A percentile compares a stretch with the other conserved stretches of the same genome.
Conservation (phyloP, 2,113 vertebrate genomes). For the Mesitornis unicolor region DNA sequence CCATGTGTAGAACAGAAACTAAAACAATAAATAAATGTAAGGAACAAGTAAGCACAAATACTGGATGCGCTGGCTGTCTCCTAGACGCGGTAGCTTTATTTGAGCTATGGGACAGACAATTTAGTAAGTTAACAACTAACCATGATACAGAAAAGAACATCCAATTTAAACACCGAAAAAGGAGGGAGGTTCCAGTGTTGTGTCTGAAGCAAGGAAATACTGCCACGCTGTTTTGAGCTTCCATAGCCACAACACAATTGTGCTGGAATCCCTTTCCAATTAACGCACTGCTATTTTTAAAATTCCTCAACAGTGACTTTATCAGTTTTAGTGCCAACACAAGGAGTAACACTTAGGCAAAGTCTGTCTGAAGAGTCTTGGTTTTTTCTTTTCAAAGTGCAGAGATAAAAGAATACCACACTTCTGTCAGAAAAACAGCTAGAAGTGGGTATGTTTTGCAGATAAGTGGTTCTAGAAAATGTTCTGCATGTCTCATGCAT, state of each 20-base stretch:
- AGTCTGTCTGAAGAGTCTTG: not conserved
- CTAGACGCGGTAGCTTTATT: not conserved
- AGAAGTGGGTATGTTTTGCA: not conserved
- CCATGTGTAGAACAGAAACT: not conserved
- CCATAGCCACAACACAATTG: not conserved
- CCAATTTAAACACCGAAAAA: not conserved
- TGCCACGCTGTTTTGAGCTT: not conserved
- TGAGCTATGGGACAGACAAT: not conserved
- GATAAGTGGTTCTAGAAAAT: not conserved
- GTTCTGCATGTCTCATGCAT: accelerated
- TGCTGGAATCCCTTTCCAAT: not conserved
- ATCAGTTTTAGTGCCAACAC: not conserved
- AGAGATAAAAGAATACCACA: not conserved
- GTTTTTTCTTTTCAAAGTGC: not conserved
- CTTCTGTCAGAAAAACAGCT: not conserved
- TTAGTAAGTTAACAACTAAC: not conserved
- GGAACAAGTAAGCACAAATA: not conserved
- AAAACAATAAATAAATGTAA: not conserved
- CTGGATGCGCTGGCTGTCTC: not conserved
- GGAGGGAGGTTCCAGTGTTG: not conserved
- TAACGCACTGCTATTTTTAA: not conserved
- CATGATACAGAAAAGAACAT: not conserved
- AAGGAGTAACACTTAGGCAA: not conserved
- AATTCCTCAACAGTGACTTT: not conserved
- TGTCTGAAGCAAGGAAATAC: not conserved